Evolutionary conservation across 2,888 invertebrate species (phyloP).

Genomic region (Rambutsinella grinnellia): DNA sequence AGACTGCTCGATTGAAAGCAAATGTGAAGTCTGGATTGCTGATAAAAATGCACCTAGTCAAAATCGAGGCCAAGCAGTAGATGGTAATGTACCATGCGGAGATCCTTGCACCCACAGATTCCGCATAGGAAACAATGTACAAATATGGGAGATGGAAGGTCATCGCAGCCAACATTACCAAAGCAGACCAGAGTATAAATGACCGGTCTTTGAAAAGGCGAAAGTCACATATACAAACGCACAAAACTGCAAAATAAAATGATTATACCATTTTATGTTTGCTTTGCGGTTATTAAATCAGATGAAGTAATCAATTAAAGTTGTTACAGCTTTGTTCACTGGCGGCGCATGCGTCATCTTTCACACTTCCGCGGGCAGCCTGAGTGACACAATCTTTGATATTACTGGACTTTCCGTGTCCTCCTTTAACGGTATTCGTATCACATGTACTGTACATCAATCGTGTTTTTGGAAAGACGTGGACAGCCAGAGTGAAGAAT

Average conservation of each 20-base stretch:
- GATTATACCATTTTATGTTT: background rate
- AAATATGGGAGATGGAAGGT: conserved; percentile 55
- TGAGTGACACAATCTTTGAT: conserved; percentile 24
- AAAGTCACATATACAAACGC: conserved; percentile 59
- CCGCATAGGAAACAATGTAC: conserved; percentile 48
- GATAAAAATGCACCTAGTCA: conserved; percentile 7
- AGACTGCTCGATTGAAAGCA: conserved; percentile 21
- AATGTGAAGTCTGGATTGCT: conserved; percentile 32
- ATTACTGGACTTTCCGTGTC: background rate
- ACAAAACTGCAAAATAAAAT: conserved; percentile 40
- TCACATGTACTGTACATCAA: conserved; percentile 13
- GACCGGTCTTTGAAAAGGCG: conserved; percentile 50
- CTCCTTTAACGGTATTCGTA: background rate
- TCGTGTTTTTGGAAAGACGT: conserved; percentile 35
- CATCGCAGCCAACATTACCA: conserved; percentile 50
- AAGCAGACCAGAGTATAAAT: conserved; percentile 54
- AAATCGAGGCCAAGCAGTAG: conserved; percentile 27
- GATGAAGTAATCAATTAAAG: background rate
- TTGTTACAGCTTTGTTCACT: background rate
- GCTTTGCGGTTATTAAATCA: background rate
- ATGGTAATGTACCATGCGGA: conserved; percentile 37
- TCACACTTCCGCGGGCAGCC: background rate
- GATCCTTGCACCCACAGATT: conserved; percentile 13
- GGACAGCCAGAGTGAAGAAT: conserved; percentile 31
- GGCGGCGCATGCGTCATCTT: too few relatives aligned